Percentiles rank a stretch among this genome's conserved stretches.
phyloP scores from a whole-genome alignment of 2,113 vertebrate genomes.

The Colinus virginianus region DNA sequence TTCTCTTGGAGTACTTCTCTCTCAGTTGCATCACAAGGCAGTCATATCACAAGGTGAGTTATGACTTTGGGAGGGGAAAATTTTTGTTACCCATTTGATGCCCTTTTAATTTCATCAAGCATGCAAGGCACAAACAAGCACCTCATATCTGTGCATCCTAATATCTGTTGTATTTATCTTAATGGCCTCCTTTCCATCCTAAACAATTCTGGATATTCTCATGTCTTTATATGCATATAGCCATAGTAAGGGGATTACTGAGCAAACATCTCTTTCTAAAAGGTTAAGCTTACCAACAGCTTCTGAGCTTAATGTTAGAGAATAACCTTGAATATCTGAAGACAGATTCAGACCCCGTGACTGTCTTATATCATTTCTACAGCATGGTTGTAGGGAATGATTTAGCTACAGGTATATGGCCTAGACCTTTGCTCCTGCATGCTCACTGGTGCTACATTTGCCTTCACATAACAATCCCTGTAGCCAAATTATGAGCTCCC shows the following conservation, averaged over 20 bases:
- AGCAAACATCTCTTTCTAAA: background rate
- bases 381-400: background rate
- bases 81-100: background rate
- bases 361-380: background rate
- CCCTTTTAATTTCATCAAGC: background rate
- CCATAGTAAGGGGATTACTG: background rate
- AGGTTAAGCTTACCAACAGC: background rate
- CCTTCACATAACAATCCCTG: background rate
- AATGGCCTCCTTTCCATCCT: background rate
- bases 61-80: background rate
- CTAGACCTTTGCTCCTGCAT: background rate
- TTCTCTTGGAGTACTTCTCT: background rate
- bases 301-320: background rate
- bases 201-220: background rate
- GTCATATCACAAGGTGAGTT: background rate
- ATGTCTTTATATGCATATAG: background rate
- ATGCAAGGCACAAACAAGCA: background rate
- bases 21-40: background rate
- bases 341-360: background rate
- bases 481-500: rapidly evolving
- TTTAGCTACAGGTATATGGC: background rate
- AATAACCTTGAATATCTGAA: background rate
- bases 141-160: background rate
- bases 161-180: background rate
- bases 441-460: background rate